phyloP scores from a whole-genome alignment of 2,797 vertebrate genomes.

The Furcifer pardalis region DNA sequence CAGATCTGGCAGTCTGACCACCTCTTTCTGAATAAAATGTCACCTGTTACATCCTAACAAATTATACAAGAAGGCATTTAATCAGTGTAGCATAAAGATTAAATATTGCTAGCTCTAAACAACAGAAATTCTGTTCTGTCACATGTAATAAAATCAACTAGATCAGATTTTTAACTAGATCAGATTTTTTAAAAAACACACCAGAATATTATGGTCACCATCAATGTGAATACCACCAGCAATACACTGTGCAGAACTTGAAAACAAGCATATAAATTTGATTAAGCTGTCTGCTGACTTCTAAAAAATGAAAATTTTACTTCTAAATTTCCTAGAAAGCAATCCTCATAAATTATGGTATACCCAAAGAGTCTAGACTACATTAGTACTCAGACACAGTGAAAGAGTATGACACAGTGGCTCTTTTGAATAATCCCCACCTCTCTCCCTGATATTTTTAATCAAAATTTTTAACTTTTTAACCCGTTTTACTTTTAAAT shows the following conservation, averaged over 20 bases:
- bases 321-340: neutral
- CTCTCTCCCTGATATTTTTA: too few species aligned
- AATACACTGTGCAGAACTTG: conserved; percentile 10
- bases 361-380: neutral
- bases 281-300: neutral
- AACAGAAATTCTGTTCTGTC: neutral
- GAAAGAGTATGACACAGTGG: too few species aligned
- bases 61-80: neutral
- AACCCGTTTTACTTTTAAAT: too few species aligned
- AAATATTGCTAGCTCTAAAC: neutral
- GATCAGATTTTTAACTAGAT: too few species aligned
- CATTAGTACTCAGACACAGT: neutral
- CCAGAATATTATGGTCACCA: conserved; percentile 24
- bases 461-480: too few species aligned
- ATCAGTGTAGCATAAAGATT: neutral
- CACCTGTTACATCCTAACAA: neutral
- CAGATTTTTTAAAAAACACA: conserved; percentile 21
- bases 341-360: neutral
- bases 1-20: neutral
- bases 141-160: conserved; percentile 3
- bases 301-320: neutral
- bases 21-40: neutral
- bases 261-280: neutral
- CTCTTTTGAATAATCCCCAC: too few species aligned
- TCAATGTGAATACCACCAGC: conserved; percentile 28